Percentiles rank a stretch among this genome's conserved stretches.
Evolutionary conservation across 2,113 vertebrate species (phyloP).

Genomic region (Hydrolagus affinis): DNA sequence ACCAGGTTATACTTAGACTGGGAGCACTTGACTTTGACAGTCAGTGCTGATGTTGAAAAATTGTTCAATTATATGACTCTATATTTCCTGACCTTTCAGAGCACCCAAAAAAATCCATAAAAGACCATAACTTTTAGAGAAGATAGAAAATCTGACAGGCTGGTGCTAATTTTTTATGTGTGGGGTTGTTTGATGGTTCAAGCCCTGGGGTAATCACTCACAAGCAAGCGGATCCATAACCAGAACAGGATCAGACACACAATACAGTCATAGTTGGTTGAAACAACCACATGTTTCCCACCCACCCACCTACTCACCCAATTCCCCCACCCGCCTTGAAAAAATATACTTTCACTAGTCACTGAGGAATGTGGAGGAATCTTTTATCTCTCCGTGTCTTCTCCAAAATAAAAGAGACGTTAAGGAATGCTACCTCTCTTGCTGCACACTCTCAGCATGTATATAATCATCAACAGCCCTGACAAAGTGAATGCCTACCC

Average conservation of each 20-base stretch:
- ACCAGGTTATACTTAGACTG: not conserved
- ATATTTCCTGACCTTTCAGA: not conserved
- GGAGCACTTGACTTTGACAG: not conserved
- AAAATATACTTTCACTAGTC: constrained; percentile 20
- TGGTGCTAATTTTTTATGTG: not conserved
- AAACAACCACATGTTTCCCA: not conserved
- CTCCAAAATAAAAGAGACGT: not conserved
- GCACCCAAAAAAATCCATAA: not conserved
- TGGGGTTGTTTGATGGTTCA: not conserved
- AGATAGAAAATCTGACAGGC: not conserved
- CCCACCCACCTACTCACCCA: not conserved
- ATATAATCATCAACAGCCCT: constrained; percentile 34
- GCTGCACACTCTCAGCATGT: not conserved
- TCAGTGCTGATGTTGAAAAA: not conserved
- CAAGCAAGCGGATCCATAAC: not conserved
- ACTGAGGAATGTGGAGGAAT: not conserved
- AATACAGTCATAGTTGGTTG: not conserved
- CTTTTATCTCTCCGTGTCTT: constrained; percentile 13
- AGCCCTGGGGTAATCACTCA: not conserved
- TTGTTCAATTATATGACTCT: not conserved
- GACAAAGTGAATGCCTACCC: constrained; percentile 21
- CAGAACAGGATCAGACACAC: not conserved
- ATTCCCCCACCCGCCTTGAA: not conserved
- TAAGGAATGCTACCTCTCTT: constrained; percentile 10
- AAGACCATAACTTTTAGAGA: not conserved